A percentile compares a stretch with the other conserved stretches of the same genome.
These are phyloP conservation scores for Ptychadena robeensis DNA, from an alignment of 2,797 vertebrate genomes.

Conservation along the genomic window DNA sequence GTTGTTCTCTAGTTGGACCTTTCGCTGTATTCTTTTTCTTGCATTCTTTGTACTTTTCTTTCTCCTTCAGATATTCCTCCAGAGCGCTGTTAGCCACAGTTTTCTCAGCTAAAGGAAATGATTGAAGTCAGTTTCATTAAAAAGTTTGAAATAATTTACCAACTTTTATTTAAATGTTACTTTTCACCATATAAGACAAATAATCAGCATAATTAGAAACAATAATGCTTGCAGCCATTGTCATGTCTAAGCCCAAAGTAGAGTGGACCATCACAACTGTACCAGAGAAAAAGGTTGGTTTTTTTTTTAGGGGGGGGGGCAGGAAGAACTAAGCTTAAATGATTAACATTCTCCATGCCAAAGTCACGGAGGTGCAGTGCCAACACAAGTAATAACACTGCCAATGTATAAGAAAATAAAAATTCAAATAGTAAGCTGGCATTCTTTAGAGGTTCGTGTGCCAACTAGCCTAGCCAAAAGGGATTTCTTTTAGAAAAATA, in stretches of 20 bases:
- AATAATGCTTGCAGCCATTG: too few relatives aligned
- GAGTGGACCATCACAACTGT: conserved; percentile 19
- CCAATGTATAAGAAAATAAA: conserved; percentile 53
- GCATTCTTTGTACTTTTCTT: conserved; percentile 89
- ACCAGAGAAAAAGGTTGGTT: conserved; percentile 28
- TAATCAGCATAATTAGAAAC: not conserved
- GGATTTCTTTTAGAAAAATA: conserved; percentile 29
- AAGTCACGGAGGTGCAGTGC: conserved; percentile 41
- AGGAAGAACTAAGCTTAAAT: conserved; percentile 52
- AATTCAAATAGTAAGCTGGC: conserved; percentile 45
- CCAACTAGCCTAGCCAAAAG: conserved; percentile 46
- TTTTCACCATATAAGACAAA: not conserved
- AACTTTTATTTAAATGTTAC: too few relatives aligned
- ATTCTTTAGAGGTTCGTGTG: conserved; percentile 26
- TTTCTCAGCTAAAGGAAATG: conserved; percentile 74
- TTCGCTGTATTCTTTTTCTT: conserved; percentile 86
- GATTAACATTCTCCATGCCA: conserved; percentile 46
- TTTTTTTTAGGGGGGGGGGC: conserved; percentile 37
- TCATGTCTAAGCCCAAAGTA: too few relatives aligned
- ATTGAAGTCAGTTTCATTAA: too few relatives aligned
- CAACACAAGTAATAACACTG: conserved; percentile 57
- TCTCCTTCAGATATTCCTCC: conserved; percentile 89
- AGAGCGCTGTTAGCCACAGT: conserved; percentile 80
- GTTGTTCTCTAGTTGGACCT: conserved; percentile 85
- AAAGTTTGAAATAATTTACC: too few relatives aligned